Conservation (phyloP, 2,888 invertebrate species). For the Fragum whitleyi region DNA sequence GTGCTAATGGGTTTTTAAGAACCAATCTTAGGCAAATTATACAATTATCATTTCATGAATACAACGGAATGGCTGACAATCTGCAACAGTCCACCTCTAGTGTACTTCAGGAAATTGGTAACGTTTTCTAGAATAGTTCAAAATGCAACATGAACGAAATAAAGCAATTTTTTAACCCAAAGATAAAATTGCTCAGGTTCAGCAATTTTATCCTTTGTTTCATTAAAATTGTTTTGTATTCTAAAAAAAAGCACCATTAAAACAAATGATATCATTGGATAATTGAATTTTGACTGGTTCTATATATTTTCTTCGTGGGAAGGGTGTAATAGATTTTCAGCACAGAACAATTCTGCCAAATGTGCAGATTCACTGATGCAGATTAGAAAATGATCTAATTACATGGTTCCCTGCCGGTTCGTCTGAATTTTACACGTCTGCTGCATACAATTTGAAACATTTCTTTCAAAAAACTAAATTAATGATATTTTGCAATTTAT, state of each 20-base stretch:
- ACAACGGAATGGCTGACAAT: background rate
- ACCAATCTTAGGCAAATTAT: background rate
- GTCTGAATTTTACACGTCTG: background rate
- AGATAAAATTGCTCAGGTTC: no score
- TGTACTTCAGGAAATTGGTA: background rate
- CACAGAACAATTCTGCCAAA: slow-evolving; percentile 4
- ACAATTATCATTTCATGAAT: background rate
- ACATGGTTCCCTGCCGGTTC: background rate
- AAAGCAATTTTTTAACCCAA: no score
- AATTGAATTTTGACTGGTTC: background rate
- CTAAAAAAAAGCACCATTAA: no score
- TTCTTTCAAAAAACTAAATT: background rate
- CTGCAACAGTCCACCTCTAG: background rate
- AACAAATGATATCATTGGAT: no score
- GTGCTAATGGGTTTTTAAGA: background rate
- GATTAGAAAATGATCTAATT: slow-evolving; percentile 16
- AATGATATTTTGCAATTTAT: background rate
- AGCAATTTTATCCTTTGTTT: no score
- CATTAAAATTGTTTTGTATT: no score
- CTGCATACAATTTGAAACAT: background rate
- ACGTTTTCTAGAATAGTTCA: background rate
- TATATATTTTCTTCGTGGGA: background rate
- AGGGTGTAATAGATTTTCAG: background rate
- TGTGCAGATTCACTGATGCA: slow-evolving; percentile 10
- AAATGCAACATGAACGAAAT: no score